phyloP scores from a whole-genome alignment of 2,888 invertebrate species.

The Phragmatobia fuliginosa region DNA sequence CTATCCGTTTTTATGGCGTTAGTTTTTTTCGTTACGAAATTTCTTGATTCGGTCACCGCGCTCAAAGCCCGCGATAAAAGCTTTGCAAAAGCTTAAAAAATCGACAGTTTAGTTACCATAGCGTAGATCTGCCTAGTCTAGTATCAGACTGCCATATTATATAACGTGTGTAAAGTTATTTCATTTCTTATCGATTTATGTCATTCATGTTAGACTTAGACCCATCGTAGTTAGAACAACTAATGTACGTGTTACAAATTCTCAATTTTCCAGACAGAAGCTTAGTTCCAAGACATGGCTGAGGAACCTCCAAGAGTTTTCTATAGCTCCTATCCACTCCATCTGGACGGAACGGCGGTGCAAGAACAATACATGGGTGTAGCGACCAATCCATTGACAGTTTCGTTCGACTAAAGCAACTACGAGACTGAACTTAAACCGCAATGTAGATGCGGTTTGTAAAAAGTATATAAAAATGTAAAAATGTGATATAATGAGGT shows the following conservation, averaged over 20 bases:
- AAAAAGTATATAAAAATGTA: background rate
- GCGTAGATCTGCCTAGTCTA: no score
- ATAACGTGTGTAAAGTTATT: no score
- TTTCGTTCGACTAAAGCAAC: constrained; percentile 25
- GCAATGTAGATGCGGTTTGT: constrained; percentile 2
- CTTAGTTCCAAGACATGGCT: constrained; percentile 63
- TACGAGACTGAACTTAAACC: constrained; percentile 15
- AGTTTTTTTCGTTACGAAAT: no score
- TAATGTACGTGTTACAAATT: constrained; percentile 57
- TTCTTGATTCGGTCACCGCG: no score
- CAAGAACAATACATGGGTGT: constrained; percentile 63
- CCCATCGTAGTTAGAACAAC: constrained; percentile 61
- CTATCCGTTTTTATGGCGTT: no score
- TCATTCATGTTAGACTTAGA: background rate
- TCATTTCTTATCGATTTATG: no score
- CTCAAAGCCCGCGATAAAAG: no score
- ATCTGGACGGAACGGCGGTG: constrained; percentile 75
- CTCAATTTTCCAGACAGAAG: constrained; percentile 71
- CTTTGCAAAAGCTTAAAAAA: no score
- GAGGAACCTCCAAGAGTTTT: constrained; percentile 44
- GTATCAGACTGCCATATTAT: no score
- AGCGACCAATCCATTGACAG: constrained; percentile 51
- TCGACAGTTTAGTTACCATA: no score
- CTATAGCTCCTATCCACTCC: constrained; percentile 71
- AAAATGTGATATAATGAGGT: background rate